These are phyloP conservation scores for Hydrolagus colliei DNA, from an alignment of 2,797 vertebrate genomes.

Conservation along the genomic window DNA sequence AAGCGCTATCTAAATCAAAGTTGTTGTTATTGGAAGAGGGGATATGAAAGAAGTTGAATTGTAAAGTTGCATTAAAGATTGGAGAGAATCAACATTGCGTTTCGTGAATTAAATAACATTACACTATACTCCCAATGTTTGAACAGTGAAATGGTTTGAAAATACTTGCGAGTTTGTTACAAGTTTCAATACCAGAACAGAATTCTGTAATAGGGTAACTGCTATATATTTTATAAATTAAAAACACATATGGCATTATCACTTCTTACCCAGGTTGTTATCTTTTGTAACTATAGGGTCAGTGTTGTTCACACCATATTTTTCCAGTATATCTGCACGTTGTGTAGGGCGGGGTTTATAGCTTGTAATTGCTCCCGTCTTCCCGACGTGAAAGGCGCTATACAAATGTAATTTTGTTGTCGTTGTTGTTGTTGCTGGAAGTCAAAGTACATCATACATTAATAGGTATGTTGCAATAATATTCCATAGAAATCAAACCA, in stretches of 20 bases:
- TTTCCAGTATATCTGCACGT: conserved; percentile 46
- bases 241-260: conserved; percentile 18
- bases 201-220: neutral
- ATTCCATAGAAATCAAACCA: too few species aligned
- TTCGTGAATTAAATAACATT: too few species aligned
- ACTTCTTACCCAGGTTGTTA: conserved; percentile 45
- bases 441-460: too few species aligned
- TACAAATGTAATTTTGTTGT: neutral
- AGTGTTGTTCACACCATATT: conserved; percentile 51
- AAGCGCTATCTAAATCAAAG: too few species aligned
- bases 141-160: neutral
- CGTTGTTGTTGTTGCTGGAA: too few species aligned
- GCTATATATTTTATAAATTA: conserved; percentile 36
- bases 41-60: too few species aligned
- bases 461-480: too few species aligned
- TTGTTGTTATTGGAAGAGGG: too few species aligned
- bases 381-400: neutral
- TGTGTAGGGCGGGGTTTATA: conserved; percentile 47
- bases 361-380: conserved; percentile 3
- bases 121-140: too few species aligned
- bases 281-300: conserved; percentile 48
- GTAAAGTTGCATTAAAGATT: too few species aligned
- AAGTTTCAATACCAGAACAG: neutral
- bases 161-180: neutral
- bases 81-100: too few species aligned